Percentiles rank a stretch among this genome's conserved stretches.
These are phyloP conservation scores for Cygnus olor DNA, from an alignment of 2,797 vertebrate genomes.

Conservation along the genomic window DNA sequence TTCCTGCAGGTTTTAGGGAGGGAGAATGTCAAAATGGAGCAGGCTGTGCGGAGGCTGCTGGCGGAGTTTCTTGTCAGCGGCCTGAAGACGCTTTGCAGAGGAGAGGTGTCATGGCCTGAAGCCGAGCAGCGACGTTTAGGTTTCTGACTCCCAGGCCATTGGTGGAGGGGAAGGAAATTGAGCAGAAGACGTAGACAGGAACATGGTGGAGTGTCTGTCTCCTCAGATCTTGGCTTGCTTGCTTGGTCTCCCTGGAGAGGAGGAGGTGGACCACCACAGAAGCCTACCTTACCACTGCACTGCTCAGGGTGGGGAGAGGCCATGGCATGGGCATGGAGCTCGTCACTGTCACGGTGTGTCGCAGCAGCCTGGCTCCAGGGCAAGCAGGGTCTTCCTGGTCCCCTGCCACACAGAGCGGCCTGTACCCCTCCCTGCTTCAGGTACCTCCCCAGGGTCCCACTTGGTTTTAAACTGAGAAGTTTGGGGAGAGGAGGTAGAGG, in stretches of 20 bases:
- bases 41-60: background rate
- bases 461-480: background rate
- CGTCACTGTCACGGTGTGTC: background rate
- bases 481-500: background rate
- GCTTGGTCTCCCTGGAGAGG: background rate
- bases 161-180: background rate
- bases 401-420: background rate
- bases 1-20: background rate
- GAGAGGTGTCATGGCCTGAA: background rate
- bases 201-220: background rate
- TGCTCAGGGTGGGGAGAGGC: background rate
- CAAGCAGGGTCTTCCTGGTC: background rate
- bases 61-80: background rate
- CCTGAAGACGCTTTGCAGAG: background rate
- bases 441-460: background rate
- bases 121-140: background rate
- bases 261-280: fast-evolving
- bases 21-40: background rate
- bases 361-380: background rate
- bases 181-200: background rate
- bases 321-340: background rate
- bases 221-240: background rate
- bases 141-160: background rate
- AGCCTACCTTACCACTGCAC: background rate
- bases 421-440: fast-evolving